phyloP scores from a whole-genome alignment of 2,888 invertebrate species.

The Leucophenga maculata region DNA sequence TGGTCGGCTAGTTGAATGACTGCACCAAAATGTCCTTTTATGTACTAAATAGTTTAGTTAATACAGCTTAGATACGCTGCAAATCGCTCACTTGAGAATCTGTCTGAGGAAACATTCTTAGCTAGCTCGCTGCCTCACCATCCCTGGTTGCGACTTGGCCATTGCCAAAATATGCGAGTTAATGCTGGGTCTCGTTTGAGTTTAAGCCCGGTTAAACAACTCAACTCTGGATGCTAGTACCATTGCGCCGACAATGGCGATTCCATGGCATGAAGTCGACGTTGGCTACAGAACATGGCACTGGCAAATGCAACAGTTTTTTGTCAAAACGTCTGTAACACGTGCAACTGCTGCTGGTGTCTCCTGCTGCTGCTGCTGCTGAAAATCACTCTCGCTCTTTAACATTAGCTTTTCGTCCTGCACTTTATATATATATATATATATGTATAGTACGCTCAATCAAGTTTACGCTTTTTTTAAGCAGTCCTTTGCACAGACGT shows the following conservation, averaged over 20 bases:
- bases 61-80: too few species aligned
- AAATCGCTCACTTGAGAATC: too few species aligned
- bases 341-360: slow-evolving; percentile 50
- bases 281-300: slow-evolving; percentile 2
- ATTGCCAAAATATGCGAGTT: neutral
- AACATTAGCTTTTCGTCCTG: too few species aligned
- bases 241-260: too few species aligned
- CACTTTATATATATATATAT: too few species aligned
- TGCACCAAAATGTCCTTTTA: too few species aligned
- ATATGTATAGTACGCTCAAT: slow-evolving; percentile 59
- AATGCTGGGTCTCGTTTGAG: slow-evolving; percentile 12
- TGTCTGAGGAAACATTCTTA: too few species aligned
- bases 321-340: slow-evolving; percentile 65
- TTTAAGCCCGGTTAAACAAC: slow-evolving; percentile 17
- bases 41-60: too few species aligned
- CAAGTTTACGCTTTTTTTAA: slow-evolving; percentile 40
- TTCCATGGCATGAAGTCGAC: neutral
- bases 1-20: too few species aligned
- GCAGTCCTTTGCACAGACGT: neutral
- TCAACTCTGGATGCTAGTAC: neutral
- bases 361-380: slow-evolving; percentile 16
- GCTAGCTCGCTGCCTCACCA: too few species aligned
- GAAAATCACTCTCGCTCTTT: too few species aligned
- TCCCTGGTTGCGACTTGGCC: too few species aligned
- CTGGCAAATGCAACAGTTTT: slow-evolving; percentile 52